A percentile compares a stretch with the other conserved stretches of the same genome.
Conservation (phyloP, 2,113 vertebrate species). For the Pogona vitticeps region DNA sequence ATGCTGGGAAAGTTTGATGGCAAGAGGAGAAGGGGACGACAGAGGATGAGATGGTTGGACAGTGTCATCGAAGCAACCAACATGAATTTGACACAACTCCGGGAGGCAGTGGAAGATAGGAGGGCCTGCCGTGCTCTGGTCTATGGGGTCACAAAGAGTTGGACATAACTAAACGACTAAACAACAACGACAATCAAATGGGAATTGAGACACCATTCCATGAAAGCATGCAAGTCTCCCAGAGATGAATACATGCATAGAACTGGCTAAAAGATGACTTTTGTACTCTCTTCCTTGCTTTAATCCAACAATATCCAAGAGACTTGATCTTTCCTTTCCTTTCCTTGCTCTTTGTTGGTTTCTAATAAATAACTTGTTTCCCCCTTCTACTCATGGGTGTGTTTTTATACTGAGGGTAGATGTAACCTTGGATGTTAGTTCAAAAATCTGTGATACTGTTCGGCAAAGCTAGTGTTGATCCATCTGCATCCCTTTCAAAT, state of each 20-base stretch:
- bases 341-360: too few species aligned
- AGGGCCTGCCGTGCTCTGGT: too few species aligned
- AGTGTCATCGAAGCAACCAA: too few species aligned
- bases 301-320: neutral
- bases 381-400: fast-evolving
- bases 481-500: neutral
- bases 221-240: neutral
- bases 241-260: neutral
- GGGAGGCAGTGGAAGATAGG: too few species aligned
- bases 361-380: neutral
- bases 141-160: too few species aligned
- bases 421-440: neutral
- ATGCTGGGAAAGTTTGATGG: too few species aligned
- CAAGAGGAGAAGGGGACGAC: too few species aligned
- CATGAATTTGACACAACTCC: too few species aligned
- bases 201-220: neutral
- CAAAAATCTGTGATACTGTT: neutral
- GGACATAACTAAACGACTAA: too few species aligned
- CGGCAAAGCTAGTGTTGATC: neutral
- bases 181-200: neutral
- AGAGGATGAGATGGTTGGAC: too few species aligned
- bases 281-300: neutral
- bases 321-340: neutral
- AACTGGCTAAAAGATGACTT: neutral
- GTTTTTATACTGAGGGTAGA: neutral